phyloP scores from a whole-genome alignment of 2,888 invertebrate species.

The Spialia ferax region DNA sequence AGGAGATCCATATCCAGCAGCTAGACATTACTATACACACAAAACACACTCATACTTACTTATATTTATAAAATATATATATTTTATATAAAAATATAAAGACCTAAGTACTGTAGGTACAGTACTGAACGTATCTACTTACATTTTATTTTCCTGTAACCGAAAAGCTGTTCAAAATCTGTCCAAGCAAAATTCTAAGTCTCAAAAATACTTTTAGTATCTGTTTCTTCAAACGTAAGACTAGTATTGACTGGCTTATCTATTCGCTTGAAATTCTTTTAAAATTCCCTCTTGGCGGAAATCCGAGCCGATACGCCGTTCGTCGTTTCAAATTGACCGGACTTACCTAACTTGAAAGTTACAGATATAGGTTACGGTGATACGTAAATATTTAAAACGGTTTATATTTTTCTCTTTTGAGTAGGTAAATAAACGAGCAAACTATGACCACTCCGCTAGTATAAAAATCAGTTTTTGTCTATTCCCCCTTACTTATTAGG shows the following conservation, averaged over 20 bases:
- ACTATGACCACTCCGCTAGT: no score
- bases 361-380: not conserved
- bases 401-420: no score
- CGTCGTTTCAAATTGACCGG: conserved; percentile 20
- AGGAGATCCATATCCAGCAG: no score
- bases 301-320: conserved; percentile 24
- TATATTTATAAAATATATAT: no score
- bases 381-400: no score
- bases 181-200: conserved; percentile 4
- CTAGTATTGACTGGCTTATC: conserved; percentile 34
- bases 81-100: no score
- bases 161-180: not conserved
- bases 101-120: no score
- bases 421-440: no score
- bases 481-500: no score
- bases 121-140: not conserved
- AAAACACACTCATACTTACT: no score
- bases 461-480: no score
- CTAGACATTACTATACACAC: no score
- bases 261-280: conserved; percentile 24
- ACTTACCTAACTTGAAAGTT: conserved; percentile 18
- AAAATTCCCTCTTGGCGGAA: conserved; percentile 18
- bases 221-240: conserved; percentile 18
- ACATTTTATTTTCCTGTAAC: not conserved
- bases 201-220: conserved; percentile 18